Evolutionary conservation across 2,888 invertebrate species (phyloP), one percentile per base, ranked within the genome.

Genomic region (Troides helena): DNA sequence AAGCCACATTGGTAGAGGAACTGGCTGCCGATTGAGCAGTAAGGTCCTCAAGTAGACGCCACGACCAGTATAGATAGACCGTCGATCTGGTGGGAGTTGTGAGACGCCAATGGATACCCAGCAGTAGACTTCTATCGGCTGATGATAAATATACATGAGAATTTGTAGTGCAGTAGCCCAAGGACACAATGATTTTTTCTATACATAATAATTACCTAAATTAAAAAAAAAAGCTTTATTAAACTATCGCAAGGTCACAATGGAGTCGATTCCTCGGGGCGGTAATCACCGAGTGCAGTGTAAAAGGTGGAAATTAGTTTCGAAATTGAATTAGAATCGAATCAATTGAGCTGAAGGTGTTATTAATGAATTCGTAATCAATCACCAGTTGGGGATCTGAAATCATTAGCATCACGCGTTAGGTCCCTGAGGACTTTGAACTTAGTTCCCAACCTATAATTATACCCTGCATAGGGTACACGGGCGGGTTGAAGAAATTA

Each of bases 271-370:
- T 50, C 2, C 39, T 30, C 0, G n/a, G 18, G 23, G 14, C 39
- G 14, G 43, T 30, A 67, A 61, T 67, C 59, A 68, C 53, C 58
- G 12, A 63, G 12, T 18, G 53, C 39, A 50, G 59, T 68, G 53
- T n/a, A 50, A 56, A 60, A 57, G 58, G 69, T 69, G 70, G 71
- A 70, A 75, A 75, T 77, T 73, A 76, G 73, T 71, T 76, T 76
- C 75, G 70, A 79, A 79, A 80, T 81, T 80, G 77, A 72, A 74
- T 75, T 73, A 71, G 71, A 75, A 74, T 74, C 71, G 76, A 80
- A 83, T 82, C 82, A 84, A 85, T 85, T 80, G 80, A 72, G 72
- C 43, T 63, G 63, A 71, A 71, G 74, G 77, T 75, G 75, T 81
- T 78, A 81, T 77, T 76, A 73, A 74, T 71, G 71, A 63, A 39